Percentiles rank a stretch among this genome's conserved stretches.
These are phyloP conservation scores for Eupithecia tripunctaria DNA, from an alignment of 2,888 invertebrate genomes.

Conservation along the genomic window DNA sequence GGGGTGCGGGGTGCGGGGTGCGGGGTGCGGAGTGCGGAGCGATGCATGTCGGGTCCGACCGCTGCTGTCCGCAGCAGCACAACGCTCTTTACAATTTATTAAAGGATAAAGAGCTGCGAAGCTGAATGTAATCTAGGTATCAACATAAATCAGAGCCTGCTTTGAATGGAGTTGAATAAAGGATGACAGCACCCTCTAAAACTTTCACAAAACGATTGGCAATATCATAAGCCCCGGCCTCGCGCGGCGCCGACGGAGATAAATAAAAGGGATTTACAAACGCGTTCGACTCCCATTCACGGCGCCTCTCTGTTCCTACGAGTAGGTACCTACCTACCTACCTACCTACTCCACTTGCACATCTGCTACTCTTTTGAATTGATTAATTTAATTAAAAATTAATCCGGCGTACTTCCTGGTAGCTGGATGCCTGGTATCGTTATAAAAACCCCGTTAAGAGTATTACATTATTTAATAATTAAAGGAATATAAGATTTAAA, in stretches of 20 bases:
- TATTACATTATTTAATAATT: not conserved
- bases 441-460: not conserved
- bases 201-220: slow-evolving; percentile 8
- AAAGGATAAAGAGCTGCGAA: no score
- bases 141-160: not conserved
- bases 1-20: no score
- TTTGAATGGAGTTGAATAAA: not conserved
- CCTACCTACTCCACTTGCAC: not conserved
- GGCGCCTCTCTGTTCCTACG: no score
- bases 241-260: not conserved
- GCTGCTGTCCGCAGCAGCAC: no score
- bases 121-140: no score
- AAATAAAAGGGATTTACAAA: no score
- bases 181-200: not conserved
- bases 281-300: no score
- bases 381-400: not conserved
- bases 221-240: not conserved
- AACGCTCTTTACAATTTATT: no score
- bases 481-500: not conserved
- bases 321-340: no score
- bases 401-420: not conserved
- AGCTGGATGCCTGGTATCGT: not conserved
- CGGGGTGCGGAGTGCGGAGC: no score
- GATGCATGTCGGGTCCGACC: no score
- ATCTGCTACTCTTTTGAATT: not conserved